Evolutionary conservation across 2,113 vertebrate genomes (phyloP).

Genomic region (Bubo bubo): DNA sequence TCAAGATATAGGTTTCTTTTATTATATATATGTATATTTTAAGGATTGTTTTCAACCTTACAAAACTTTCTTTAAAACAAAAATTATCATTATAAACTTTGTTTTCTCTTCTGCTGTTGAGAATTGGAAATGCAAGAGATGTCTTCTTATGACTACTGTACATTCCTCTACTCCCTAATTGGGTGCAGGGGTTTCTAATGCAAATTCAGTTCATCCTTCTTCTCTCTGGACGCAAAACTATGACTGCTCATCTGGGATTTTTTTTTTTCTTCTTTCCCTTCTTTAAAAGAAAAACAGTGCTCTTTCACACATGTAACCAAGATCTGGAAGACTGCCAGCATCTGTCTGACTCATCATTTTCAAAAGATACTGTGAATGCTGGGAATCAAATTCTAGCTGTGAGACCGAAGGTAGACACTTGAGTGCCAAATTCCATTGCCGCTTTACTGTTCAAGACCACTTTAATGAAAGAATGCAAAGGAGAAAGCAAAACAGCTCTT

Average conservation of each 20-base stretch:
- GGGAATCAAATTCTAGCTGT: slow-evolving; percentile 43
- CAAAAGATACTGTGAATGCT: slow-evolving; percentile 35
- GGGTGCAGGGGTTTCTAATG: neutral
- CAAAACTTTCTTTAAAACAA: neutral
- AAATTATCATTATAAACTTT: neutral
- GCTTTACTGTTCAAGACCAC: neutral
- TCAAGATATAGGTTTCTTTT: neutral
- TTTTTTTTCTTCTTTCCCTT: neutral
- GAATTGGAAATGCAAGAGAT: neutral
- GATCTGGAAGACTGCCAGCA: slow-evolving; percentile 28
- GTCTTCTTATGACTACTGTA: neutral
- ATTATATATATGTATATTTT: neutral
- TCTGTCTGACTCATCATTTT: slow-evolving; percentile 56
- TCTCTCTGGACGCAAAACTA: neutral
- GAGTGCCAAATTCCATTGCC: slow-evolving; percentile 37
- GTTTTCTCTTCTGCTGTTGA: neutral
- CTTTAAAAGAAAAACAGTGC: neutral
- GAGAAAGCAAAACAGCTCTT: slow-evolving; percentile 33
- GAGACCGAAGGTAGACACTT: slow-evolving; percentile 35
- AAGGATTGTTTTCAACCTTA: neutral
- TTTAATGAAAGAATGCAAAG: slow-evolving; percentile 48
- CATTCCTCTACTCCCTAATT: neutral
- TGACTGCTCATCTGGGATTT: neutral
- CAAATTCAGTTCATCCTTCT: slow-evolving; percentile 8
- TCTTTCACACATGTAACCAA: slow-evolving; percentile 10